phyloP scores from a whole-genome alignment of 1,140 invertebrate species.

The Brachionus manjavacas region DNA sequence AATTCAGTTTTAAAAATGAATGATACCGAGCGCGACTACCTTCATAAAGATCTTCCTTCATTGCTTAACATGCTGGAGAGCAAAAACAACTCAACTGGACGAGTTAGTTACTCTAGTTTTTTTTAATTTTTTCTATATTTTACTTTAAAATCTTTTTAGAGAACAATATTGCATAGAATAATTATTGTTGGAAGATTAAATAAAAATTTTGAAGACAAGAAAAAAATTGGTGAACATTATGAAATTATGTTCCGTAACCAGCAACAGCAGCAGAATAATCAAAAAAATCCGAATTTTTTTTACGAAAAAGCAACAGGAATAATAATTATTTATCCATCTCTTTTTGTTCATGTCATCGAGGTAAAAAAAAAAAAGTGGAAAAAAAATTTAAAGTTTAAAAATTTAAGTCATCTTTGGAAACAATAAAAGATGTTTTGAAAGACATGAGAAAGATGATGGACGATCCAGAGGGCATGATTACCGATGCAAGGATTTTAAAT shows the following conservation, averaged over 20 bases:
- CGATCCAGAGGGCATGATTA: slow-evolving; percentile 5
- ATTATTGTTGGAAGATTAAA: slow-evolving; percentile 32
- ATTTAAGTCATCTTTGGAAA: slow-evolving; percentile 22
- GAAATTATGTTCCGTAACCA: slow-evolving; percentile 37
- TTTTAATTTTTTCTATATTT: not conserved
- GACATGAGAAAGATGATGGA: not conserved
- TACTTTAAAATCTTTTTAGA: not conserved
- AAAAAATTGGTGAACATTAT: slow-evolving; percentile 35
- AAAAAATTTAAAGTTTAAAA: not conserved
- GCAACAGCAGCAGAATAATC: slow-evolving; percentile 18
- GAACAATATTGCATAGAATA: slow-evolving; percentile 24
- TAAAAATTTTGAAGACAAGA: slow-evolving; percentile 18
- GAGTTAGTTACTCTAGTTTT: not conserved
- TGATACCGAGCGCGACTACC: not conserved
- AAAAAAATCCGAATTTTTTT: slow-evolving; percentile 1
- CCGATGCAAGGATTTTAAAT: not conserved
- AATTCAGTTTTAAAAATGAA: not conserved
- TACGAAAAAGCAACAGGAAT: slow-evolving; percentile 34
- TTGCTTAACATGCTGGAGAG: slow-evolving; percentile 24
- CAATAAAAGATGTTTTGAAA: slow-evolving; percentile 22
- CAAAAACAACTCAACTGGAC: slow-evolving; percentile 10
- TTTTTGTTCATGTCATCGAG: slow-evolving; percentile 28
- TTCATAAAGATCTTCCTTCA: not conserved
- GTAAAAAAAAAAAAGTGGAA: not conserved
- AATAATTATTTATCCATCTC: slow-evolving; percentile 28